These are phyloP conservation scores for Anguilla marmorata DNA, from an alignment of 2,797 vertebrate genomes.

Conservation along the genomic window DNA sequence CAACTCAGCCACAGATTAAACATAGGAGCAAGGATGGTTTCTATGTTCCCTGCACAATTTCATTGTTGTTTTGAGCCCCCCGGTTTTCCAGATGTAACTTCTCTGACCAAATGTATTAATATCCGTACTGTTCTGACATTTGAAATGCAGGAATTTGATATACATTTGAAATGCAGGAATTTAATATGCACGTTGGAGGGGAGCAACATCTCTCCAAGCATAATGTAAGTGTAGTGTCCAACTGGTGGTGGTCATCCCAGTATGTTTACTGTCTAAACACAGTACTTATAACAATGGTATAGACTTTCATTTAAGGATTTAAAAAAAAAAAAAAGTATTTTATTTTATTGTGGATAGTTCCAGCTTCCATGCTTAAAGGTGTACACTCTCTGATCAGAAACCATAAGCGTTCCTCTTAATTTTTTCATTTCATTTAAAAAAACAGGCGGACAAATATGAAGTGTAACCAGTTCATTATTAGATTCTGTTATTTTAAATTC, in stretches of 20 bases:
- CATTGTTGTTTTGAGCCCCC: conserved; percentile 1
- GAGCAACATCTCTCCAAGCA: not conserved
- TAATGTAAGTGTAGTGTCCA: not conserved
- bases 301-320: not conserved
- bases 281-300: not conserved
- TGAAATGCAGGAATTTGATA: not conserved
- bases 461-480: not conserved
- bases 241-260: not conserved
- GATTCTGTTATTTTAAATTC: not conserved
- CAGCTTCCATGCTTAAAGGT: not conserved
- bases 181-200: not conserved
- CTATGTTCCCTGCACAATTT: conserved; percentile 31
- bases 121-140: not conserved
- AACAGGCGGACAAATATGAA: not conserved
- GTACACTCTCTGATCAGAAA: not conserved
- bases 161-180: too few relatives aligned
- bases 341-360: not conserved
- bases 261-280: not conserved
- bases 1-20: conserved; percentile 32
- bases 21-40: conserved; percentile 24
- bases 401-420: not conserved
- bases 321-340: too few relatives aligned
- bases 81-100: conserved; percentile 30
- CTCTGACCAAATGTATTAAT: conserved; percentile 27
- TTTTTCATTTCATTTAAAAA: not conserved